Conservation (phyloP, 2,797 vertebrate genomes). For the Falco concolor region DNA sequence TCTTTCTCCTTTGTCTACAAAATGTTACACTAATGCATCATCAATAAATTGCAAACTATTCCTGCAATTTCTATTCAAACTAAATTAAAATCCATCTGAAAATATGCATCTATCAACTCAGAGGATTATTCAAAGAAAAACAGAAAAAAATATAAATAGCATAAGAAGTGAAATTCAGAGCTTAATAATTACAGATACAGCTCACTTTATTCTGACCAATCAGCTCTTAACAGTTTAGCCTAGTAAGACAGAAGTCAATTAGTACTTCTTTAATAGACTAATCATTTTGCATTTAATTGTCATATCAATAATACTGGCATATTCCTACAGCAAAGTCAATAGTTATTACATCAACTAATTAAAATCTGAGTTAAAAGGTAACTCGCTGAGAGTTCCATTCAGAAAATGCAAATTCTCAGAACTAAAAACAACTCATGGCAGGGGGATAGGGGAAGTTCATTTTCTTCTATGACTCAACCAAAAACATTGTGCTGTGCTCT, state of each 20-base stretch:
- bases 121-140: neutral
- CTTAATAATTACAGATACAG: conserved; percentile 61
- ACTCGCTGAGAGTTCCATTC: conserved; percentile 16
- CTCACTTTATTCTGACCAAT: conserved; percentile 55
- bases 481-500: neutral
- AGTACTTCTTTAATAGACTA: conserved; percentile 64
- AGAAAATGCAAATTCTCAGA: conserved; percentile 36
- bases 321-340: conserved; percentile 62
- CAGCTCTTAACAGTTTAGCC: conserved; percentile 51
- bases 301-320: conserved; percentile 66
- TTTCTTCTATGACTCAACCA: conserved; percentile 13
- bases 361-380: conserved; percentile 65
- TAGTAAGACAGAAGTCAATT: conserved; percentile 63
- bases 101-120: neutral
- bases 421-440: neutral
- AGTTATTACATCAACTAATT: conserved; percentile 69
- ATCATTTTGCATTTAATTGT: conserved; percentile 72
- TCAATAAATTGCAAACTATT: neutral
- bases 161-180: neutral
- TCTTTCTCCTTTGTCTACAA: neutral
- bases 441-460: neutral
- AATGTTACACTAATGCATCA: neutral
- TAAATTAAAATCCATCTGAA: conserved; percentile 31
- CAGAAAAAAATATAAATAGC: neutral
- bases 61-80: neutral